phyloP scores from a whole-genome alignment of 1,140 invertebrate genomes.

The Neocloeon triangulifer region DNA sequence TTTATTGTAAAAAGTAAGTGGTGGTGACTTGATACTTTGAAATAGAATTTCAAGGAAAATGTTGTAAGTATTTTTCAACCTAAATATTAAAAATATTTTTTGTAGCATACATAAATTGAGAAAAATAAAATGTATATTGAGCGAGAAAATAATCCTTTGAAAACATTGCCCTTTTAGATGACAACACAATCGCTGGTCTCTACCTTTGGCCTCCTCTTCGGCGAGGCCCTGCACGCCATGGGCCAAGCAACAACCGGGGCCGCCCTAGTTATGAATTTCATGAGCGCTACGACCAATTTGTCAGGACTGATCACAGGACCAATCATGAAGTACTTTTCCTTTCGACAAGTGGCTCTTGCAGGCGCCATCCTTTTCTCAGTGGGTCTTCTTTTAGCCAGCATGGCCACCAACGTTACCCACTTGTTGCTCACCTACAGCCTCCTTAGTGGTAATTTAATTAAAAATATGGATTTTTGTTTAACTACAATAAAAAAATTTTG shows the following conservation, averaged over 20 bases:
- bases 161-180: too few species aligned
- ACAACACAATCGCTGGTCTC: conserved; percentile 50
- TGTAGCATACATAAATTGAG: too few species aligned
- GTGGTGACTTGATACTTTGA: too few species aligned
- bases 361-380: conserved; percentile 36
- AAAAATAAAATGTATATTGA: too few species aligned
- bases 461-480: conserved; percentile 1
- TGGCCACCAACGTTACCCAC: conserved; percentile 41
- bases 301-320: conserved; percentile 46
- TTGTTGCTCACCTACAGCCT: conserved; percentile 51
- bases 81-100: too few species aligned
- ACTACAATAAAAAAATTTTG: too few species aligned
- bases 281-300: conserved; percentile 52
- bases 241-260: conserved; percentile 43
- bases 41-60: too few species aligned
- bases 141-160: too few species aligned
- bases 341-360: conserved; percentile 42
- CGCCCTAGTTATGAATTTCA: conserved; percentile 42
- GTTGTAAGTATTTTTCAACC: too few species aligned
- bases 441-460: conserved; percentile 35
- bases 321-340: conserved; percentile 44
- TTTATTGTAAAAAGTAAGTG: too few species aligned
- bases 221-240: conserved; percentile 37
- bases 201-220: conserved; percentile 51
- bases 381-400: conserved; percentile 38